Evolutionary conservation across 37 sponge, comb jelly and placozoan species (phyloP), one percentile per base, ranked within the genome.

Genomic region (Oopsacas minuta): DNA sequence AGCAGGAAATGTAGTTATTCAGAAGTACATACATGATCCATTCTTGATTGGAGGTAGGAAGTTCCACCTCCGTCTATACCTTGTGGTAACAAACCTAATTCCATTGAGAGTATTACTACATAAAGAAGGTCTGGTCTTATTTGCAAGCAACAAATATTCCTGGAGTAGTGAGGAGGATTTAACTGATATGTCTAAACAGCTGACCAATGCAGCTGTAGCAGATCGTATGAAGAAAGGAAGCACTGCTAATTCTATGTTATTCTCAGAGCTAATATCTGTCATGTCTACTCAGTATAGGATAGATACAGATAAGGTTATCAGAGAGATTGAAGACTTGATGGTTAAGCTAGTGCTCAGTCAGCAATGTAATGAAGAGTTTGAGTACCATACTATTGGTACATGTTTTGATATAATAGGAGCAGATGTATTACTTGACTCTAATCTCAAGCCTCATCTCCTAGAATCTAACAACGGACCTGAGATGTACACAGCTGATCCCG

Each of bases 171-270:
- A 39, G 0, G 23, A 84, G 12, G 81, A 69, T 12, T 83, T 84
- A 36, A 36, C 36, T 0, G 87, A 91, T 38, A 38, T 89, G 39
- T 85, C 75, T 1, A 83, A 90, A 0, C 94, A 94, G 37, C 75
- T 94, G 38, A 94, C 94, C n/a, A 94, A 94, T 84, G 92, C 94
- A 0, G 94, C 94, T 32, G 89, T 91, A 0, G 94, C 94, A 69
- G 94, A 94, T 37, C 90, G 94, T 81, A 83, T 81, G 37, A 42
- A 85, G 37, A 87, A 37, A 35, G 85, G 90, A 37, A 86, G 86
- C 37, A 38, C 28, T 0, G 36, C 36, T 38, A 94, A 94, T 53
- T 91, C 92, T 1, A 87, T 91, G 88, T 87, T 94, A 1, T 87
- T 94, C 32, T 86, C 90, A 15, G 88, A 90, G 32, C 87, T 91